Percentiles rank a stretch among this genome's conserved stretches.
Conservation (phyloP, 1,140 invertebrate species). For the Yoshiicerus persimilis region DNA sequence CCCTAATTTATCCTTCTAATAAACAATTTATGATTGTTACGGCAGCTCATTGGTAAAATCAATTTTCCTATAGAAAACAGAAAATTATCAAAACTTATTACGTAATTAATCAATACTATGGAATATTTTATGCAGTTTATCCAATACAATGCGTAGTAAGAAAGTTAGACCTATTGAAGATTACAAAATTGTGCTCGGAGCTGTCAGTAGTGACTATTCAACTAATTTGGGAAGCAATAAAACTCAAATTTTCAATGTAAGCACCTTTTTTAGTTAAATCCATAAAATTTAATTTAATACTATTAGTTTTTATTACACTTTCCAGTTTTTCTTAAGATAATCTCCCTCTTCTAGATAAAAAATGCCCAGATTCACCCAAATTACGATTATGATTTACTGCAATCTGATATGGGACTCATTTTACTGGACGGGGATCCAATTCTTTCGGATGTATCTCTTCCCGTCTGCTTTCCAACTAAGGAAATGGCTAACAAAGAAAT, state of each 20-base stretch:
- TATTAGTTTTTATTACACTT: background rate
- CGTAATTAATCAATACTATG: background rate
- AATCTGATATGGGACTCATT: slow-evolving; percentile 30
- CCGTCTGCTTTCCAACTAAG: slow-evolving; percentile 25
- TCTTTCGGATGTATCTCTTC: background rate
- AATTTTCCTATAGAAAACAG: background rate
- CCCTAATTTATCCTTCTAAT: slow-evolving; percentile 25
- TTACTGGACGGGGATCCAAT: background rate
- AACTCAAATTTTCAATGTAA: slow-evolving; percentile 29
- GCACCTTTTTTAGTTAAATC: background rate
- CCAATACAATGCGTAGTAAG: background rate
- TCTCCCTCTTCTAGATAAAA: background rate
- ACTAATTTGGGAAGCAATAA: background rate
- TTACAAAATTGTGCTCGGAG: slow-evolving; percentile 29
- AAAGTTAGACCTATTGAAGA: slow-evolving; percentile 13
- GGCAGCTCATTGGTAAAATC: slow-evolving; percentile 1
- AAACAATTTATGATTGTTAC: slow-evolving; percentile 29
- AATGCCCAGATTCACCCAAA: slow-evolving; percentile 27
- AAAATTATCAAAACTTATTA: background rate
- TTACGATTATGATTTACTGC: slow-evolving; percentile 29
- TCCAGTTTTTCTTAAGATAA: background rate
- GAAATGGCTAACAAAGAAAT: slow-evolving; percentile 38
- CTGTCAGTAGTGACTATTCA: slow-evolving; percentile 28
- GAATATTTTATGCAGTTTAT: background rate
- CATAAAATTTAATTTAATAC: background rate